Percentiles rank a stretch among this genome's conserved stretches.
Evolutionary conservation across 1,140 invertebrate genomes (phyloP).

Genomic region (Xylocopa sonorina): DNA sequence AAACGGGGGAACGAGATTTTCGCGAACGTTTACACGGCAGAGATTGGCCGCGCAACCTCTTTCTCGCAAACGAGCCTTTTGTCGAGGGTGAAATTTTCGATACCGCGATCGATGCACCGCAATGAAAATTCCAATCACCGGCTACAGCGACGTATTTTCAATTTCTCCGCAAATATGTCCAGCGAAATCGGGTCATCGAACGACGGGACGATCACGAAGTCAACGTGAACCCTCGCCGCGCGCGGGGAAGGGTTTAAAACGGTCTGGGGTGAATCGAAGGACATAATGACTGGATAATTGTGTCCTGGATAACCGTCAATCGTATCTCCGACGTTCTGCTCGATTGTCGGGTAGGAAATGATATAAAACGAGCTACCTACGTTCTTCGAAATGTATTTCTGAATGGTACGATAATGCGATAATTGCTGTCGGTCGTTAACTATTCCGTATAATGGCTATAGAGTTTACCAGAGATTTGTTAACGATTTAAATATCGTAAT

Average conservation of each 20-base stretch:
- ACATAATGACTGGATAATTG: slow-evolving; percentile 3
- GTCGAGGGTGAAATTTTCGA: slow-evolving; percentile 18
- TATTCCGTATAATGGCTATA: too few species aligned
- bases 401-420: too few species aligned
- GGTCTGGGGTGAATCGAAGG: background rate
- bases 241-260: background rate
- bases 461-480: too few species aligned
- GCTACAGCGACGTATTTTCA: slow-evolving; percentile 21
- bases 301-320: background rate
- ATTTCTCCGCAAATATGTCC: slow-evolving; percentile 21
- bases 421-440: too few species aligned
- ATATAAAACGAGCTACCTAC: too few species aligned
- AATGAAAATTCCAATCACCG: slow-evolving; percentile 28
- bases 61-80: background rate
- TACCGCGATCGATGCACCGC: slow-evolving; percentile 15
- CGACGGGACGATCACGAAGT: background rate
- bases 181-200: slow-evolving; percentile 21
- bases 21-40: too few species aligned
- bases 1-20: background rate
- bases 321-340: background rate
- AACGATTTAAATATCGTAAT: too few species aligned
- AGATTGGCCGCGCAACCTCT: background rate
- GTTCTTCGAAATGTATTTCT: too few species aligned
- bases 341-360: too few species aligned
- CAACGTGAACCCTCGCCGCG: background rate